Base-by-base conservation (phyloP, 2,888 invertebrate species). In the Orthosia incerta region DNA sequence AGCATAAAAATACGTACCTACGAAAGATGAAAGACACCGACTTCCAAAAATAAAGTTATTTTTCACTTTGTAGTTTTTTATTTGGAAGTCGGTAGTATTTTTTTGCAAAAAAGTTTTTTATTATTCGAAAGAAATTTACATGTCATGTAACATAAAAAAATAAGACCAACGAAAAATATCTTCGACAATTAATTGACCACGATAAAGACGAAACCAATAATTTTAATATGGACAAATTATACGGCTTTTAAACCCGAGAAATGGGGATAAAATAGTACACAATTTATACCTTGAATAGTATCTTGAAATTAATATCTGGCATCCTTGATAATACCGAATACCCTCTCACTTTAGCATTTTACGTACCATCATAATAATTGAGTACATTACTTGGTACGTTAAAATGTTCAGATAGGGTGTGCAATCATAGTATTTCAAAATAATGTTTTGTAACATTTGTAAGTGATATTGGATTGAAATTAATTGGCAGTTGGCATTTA, bases 401-500 rank as follows among this genome's bases (percentile, higher is more conserved):
- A 55, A 80, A 85, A 67, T 68, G 63, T 76, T 70, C 20, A 73
- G 64, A 76, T 85, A 73, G 69, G 46, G 56, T 39, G 66, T 62
- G 82, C 57, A 74, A 75, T 74, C 73, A 69, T 73, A 73, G 56
- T 69, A 79, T 73, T 84, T 74, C 67, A 68, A 83, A 72, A 66
- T 80, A 60, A 71, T 76, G 59, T 85, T 79, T 77, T 64, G 74
- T 60, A 79, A 74, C 73, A 60, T 83, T 70, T 65, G 68, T 73
- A 64, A 77, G 62, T 77, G 77, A 76, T 86, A 84, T 81, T 74
- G 71, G 71, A 72, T 73, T 71, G 64, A 76, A 81, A 84, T 86
- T 84, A 86, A 85, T 81, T 76, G 72, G 76, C 64, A 79, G 79
- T 81, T 84, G 84, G 72, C 72, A 81, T 84, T 84, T 78, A 71